Evolutionary conservation across 2,888 invertebrate genomes (phyloP).

Genomic region (Patella depressa): DNA sequence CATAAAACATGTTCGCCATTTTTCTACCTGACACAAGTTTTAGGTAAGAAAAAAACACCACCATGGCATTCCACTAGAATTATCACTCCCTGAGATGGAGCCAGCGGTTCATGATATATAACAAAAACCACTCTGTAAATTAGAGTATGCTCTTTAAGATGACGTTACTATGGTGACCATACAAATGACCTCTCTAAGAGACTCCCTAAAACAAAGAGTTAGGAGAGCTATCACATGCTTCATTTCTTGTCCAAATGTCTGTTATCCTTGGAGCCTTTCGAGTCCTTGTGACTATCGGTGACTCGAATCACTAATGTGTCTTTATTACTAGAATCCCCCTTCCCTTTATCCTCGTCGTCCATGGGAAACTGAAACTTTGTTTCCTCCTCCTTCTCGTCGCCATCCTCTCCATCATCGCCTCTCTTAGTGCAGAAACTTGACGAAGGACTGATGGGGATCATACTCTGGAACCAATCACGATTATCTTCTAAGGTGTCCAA

Average conservation of each 20-base stretch:
- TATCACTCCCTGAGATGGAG: too few species aligned
- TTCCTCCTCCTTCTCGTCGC: slow-evolving; percentile 40
- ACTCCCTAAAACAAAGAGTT: too few species aligned
- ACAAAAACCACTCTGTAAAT: too few species aligned
- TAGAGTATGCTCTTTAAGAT: too few species aligned
- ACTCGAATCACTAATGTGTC: neutral
- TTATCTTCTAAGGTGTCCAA: slow-evolving; percentile 98
- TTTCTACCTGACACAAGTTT: too few species aligned
- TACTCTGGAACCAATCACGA: slow-evolving; percentile 92
- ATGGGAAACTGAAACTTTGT: slow-evolving; percentile 59
- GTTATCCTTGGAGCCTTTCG: slow-evolving; percentile 13
- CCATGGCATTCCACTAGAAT: too few species aligned
- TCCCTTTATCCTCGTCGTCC: slow-evolving; percentile 51
- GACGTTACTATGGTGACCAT: too few species aligned
- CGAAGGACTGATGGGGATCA: slow-evolving; percentile 91
- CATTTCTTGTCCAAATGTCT: slow-evolving; percentile 24
- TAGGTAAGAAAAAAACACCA: too few species aligned
- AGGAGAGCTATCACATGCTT: neutral
- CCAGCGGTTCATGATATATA: too few species aligned
- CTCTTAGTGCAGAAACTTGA: slow-evolving; percentile 56
- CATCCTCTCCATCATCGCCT: slow-evolving; percentile 19
- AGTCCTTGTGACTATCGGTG: slow-evolving; percentile 5
- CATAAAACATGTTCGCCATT: too few species aligned
- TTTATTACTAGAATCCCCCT: slow-evolving; percentile 1
- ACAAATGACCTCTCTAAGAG: too few species aligned